These are phyloP conservation scores for Seriola aureovittata DNA, from an alignment of 2,113 vertebrate species.

Conservation along the genomic window DNA sequence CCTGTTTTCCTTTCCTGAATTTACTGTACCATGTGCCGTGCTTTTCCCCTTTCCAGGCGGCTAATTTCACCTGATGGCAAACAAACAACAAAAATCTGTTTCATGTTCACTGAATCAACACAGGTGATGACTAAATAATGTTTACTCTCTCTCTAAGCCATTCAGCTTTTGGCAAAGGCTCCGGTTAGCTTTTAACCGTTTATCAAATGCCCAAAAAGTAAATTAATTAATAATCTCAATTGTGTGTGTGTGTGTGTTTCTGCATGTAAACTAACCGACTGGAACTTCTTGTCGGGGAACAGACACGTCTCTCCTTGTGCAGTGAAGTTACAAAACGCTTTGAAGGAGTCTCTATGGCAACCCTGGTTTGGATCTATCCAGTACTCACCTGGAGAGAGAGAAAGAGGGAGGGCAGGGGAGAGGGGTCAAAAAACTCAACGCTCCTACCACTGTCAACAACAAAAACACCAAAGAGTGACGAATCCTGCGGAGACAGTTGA, in stretches of 20 bases:
- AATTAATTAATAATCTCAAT: background rate
- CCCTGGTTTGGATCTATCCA: constrained; percentile 99
- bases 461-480: background rate
- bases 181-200: background rate
- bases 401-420: background rate
- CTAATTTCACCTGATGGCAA: constrained; percentile 91
- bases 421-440: background rate
- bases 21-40: constrained; percentile 95
- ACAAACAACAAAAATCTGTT: constrained; percentile 53
- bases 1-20: constrained; percentile 95
- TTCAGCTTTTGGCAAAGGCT: background rate
- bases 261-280: constrained; percentile 88
- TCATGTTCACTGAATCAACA: background rate
- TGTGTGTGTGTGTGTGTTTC: constrained; percentile 12
- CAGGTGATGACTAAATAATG: background rate
- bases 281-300: constrained; percentile 95
- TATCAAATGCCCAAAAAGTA: background rate
- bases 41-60: constrained; percentile 95
- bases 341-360: constrained; percentile 96
- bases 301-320: constrained; percentile 95
- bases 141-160: background rate
- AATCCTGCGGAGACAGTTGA: background rate
- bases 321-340: constrained; percentile 98
- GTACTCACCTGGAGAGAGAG: constrained; percentile 90
- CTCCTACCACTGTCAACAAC: background rate